Evolutionary conservation across 2,797 vertebrate species (phyloP).

Genomic region (Telmatherina bonti): DNA sequence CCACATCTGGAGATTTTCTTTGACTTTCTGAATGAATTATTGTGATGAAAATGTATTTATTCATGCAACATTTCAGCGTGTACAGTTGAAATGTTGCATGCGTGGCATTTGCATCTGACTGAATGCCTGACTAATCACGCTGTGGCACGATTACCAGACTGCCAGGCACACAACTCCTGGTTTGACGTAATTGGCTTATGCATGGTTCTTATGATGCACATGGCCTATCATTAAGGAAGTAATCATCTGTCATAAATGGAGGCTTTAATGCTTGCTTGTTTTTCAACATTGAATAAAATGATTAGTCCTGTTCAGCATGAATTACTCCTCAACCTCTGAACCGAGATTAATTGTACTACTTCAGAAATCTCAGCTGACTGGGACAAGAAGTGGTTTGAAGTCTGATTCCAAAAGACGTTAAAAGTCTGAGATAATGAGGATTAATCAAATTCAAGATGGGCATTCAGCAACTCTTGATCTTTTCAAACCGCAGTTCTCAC

Average conservation of each 20-base stretch:
- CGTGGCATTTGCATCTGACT: constrained; percentile 21
- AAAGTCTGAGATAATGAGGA: constrained; percentile 4
- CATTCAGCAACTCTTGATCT: constrained; percentile 1
- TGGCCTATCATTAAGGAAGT: constrained; percentile 24
- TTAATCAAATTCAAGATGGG: not conserved
- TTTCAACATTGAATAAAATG: constrained; percentile 14
- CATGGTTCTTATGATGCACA: constrained; percentile 30
- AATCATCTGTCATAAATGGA: constrained; percentile 36
- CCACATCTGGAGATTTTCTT: not conserved
- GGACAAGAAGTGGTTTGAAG: not conserved
- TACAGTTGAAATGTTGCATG: not conserved
- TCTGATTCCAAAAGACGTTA: not conserved
- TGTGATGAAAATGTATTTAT: not conserved
- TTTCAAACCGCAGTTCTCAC: constrained; percentile 1
- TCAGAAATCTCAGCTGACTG: not conserved
- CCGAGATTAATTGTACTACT: constrained; percentile 8
- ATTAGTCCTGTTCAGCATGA: constrained; percentile 9
- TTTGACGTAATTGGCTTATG: constrained; percentile 37
- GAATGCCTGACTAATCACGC: constrained; percentile 44
- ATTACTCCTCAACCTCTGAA: not conserved
- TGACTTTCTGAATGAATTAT: not conserved
- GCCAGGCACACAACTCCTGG: constrained; percentile 23
- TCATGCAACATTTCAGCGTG: not conserved
- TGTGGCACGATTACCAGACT: constrained; percentile 12
- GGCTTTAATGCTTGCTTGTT: constrained; percentile 1